Conservation (phyloP, 2,797 vertebrate species). For the Epinephelus coioides region DNA sequence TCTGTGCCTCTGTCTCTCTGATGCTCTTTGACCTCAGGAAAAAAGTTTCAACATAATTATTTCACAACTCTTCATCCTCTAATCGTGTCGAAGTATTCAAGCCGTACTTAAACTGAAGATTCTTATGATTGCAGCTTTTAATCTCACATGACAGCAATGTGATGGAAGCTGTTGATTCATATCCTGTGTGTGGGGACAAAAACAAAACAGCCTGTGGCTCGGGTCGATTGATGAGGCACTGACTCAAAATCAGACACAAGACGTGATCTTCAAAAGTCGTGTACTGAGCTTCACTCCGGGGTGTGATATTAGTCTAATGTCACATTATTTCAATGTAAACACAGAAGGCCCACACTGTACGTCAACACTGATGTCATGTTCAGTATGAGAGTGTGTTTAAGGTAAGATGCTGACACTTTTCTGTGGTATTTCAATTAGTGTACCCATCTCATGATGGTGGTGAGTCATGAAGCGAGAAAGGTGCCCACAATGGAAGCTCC, state of each 20-base stretch:
- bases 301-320: conserved; percentile 22
- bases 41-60: conserved; percentile 45
- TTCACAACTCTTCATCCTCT: conserved; percentile 48
- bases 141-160: conserved; percentile 37
- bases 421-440: conserved; percentile 43
- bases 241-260: conserved; percentile 18
- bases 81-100: conserved; percentile 46
- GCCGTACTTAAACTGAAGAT: conserved; percentile 34
- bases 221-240: background rate
- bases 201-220: conserved; percentile 33
- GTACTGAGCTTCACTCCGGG: background rate
- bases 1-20: conserved; percentile 7
- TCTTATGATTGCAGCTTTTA: conserved; percentile 36
- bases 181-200: conserved; percentile 49
- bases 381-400: conserved; percentile 6
- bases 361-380: conserved; percentile 37
- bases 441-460: conserved; percentile 1
- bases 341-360: background rate
- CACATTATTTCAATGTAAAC: background rate
- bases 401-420: conserved; percentile 26
- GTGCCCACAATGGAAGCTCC: conserved; percentile 77
- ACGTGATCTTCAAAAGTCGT: background rate
- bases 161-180: conserved; percentile 42
- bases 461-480: conserved; percentile 69
- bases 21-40: conserved; percentile 5